Conservation (phyloP, 2,113 vertebrate genomes). For the Grallaria varia region DNA sequence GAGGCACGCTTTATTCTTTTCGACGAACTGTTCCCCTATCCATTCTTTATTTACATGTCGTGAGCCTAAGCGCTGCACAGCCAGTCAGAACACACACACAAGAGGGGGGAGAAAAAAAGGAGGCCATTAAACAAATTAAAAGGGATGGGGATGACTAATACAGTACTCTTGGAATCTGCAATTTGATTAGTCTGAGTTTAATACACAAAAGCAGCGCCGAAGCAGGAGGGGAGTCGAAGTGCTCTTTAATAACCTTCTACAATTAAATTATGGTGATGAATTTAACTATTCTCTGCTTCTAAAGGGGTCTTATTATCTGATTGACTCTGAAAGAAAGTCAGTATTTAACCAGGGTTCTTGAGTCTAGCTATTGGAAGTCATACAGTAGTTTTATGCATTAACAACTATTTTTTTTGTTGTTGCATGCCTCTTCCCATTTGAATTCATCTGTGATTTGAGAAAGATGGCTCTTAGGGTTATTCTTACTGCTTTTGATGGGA, state of each 20-base stretch:
- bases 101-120: constrained; percentile 60
- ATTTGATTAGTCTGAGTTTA: constrained; percentile 85
- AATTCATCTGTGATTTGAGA: constrained; percentile 51
- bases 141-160: constrained; percentile 80
- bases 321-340: constrained; percentile 74
- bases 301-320: constrained; percentile 76
- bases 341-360: constrained; percentile 67
- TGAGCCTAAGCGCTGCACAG: constrained; percentile 70
- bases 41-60: constrained; percentile 79
- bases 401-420: constrained; percentile 44
- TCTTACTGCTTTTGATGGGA: neutral
- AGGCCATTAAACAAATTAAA: constrained; percentile 86
- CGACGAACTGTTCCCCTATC: constrained; percentile 70
- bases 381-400: constrained; percentile 58
- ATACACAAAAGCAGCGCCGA: constrained; percentile 79
- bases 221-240: constrained; percentile 75
- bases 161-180: constrained; percentile 82
- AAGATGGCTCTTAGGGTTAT: constrained; percentile 35
- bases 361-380: constrained; percentile 49
- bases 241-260: constrained; percentile 81
- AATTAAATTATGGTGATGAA: constrained; percentile 84
- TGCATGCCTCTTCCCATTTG: constrained; percentile 12
- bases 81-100: constrained; percentile 66
- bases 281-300: constrained; percentile 76
- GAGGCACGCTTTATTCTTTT: constrained; percentile 79